Base-by-base conservation (phyloP, 2,113 vertebrate species). In the Galbula dea region DNA sequence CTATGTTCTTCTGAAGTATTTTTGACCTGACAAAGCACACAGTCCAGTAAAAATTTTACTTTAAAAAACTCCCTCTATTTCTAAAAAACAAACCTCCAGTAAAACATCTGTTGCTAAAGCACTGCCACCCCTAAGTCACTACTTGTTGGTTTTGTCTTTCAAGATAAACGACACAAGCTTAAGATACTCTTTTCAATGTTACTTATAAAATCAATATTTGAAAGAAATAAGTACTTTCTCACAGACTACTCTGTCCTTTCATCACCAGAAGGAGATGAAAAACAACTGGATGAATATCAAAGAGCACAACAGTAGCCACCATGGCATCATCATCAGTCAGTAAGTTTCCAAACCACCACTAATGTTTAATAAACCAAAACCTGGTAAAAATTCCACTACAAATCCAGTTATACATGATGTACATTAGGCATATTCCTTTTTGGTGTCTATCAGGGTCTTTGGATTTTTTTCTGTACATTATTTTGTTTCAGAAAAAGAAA, bases 391-490 rank as follows among this genome's bases (percentile, higher is more conserved):
- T 57, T 74, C 57, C 63, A 78, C 39, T 94, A 78, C 26, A 81
- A 59, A 91, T 94, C 73, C 86, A 89, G 88, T 93, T 90, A 67
- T 59, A 95, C 88, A 93, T 67, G 65, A 95, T 90, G 67, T 81
- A 87, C 86, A 96, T 81, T 79, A 89, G 73, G 88, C 58, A 86
- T 84, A 82, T 48, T 95, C 46, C 85, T 97, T 97, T 97, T 97
- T 97, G 96, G 97, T 93, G 95, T 96, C 72, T 96, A 48, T 90
- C 87, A 95, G 67, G 74, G 89, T 97, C 98, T 98, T 98, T 98
- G 97, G 98, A 97, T 77, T 96, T 77, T 54, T 71, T 90, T 97
- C 92, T 77, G 94, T 86, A 94, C 61, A 78, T 66, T 94, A 92
- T 81, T 89, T 69, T 83, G 43, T 86, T 89, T 76, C 58, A 37